Evolutionary conservation across 2,888 invertebrate species (phyloP), one percentile per base, ranked within the genome.

Genomic region (Sabatieria punctata): DNA sequence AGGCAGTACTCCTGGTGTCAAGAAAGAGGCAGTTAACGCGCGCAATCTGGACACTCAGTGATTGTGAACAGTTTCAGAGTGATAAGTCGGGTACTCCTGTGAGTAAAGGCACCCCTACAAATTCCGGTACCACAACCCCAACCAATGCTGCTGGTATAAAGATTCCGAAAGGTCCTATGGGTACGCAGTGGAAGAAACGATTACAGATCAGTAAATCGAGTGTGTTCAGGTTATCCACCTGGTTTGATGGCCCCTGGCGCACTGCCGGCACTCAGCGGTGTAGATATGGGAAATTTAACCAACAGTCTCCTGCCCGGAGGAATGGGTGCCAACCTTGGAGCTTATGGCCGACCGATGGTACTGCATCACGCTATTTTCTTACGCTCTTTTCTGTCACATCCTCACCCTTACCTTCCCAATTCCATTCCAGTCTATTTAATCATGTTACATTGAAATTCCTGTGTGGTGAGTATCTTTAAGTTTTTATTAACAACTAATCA

Each of bases 21-120:
- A 60, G 43, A 60, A 60, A 51, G 57, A 58, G 51, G 58, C 57
- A 41, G n/a, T n/a, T n/a, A n/a, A n/a, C n/a, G n/a, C n/a, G n/a
- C n/a, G n/a, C n/a, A n/a, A n/a, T n/a, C n/a, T n/a, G n/a, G n/a
- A n/a, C n/a, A n/a, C n/a, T n/a, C n/a, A n/a, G n/a, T n/a, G n/a
- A n/a, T n/a, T n/a, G n/a, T n/a, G n/a, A n/a, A n/a, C n/a, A n/a
- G 11, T 33, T 55, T 22, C 60, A 70, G 66, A 74, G 74, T 50
- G 85, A 85, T 60, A 85, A 85, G 68, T 83, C 86, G 11, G 78
- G 81, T 52, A 86, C 88, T 25, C 86, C 86, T 4, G 84, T 85
- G 57, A 82, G 84, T 15, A 88, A 86, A 71, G 81, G 82, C 51
- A 85, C 85, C 35, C 85, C 85, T 2, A 85, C 85, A 19, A 67